phyloP scores from a whole-genome alignment of 2,888 invertebrate genomes.

The Holacanthella duospinosa region DNA sequence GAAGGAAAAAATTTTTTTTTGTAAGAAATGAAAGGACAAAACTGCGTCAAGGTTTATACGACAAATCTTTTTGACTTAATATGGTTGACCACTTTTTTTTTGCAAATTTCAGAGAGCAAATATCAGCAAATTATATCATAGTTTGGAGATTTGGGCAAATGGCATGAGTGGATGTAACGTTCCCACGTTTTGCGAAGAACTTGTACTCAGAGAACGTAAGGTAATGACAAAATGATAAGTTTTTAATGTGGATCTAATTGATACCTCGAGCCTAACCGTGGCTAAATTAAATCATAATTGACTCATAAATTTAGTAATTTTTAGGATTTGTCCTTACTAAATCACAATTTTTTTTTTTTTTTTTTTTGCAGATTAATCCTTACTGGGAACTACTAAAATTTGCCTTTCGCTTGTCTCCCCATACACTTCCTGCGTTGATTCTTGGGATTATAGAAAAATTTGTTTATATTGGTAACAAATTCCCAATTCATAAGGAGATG shows the following conservation, averaged over 20 bases:
- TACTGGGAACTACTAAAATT: constrained; percentile 56
- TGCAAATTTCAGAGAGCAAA: constrained; percentile 33
- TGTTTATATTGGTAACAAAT: constrained; percentile 42
- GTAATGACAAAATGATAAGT: constrained; percentile 17
- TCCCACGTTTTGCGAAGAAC: constrained; percentile 34
- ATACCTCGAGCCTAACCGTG: not conserved
- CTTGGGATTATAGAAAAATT: constrained; percentile 55
- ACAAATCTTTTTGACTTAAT: not conserved
- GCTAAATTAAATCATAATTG: not conserved
- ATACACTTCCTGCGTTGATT: constrained; percentile 54
- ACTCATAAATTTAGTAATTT: not conserved
- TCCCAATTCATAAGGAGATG: constrained; percentile 32
- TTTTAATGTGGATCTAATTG: not conserved
- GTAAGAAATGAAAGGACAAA: too few relatives aligned
- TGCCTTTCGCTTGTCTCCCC: constrained; percentile 52
- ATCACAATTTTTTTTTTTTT: not conserved
- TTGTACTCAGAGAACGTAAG: constrained; percentile 44
- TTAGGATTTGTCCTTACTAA: too few relatives aligned
- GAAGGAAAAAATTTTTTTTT: too few relatives aligned
- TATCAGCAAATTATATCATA: constrained; percentile 30
- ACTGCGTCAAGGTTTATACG: not conserved
- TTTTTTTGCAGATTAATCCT: constrained; percentile 27
- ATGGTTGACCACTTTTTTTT: not conserved
- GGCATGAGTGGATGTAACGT: constrained; percentile 33
- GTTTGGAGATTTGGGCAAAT: constrained; percentile 36